Conservation (phyloP, 2,113 vertebrate species). For the Campylomormyrus tamandua region DNA sequence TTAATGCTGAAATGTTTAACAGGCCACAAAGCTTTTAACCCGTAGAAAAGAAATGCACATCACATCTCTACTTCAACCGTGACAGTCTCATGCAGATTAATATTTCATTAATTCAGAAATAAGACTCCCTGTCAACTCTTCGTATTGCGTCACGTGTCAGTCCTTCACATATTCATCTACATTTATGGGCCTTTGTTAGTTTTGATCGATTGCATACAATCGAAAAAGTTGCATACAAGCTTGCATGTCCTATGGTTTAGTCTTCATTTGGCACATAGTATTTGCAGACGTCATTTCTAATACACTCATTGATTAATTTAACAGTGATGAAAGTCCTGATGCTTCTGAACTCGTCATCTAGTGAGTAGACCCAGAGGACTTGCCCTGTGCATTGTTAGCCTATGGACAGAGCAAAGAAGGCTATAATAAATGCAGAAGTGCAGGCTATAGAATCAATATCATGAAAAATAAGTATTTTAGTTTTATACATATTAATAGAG, state of each 20-base stretch:
- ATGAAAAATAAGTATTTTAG: not conserved
- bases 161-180: not conserved
- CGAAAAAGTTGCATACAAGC: not conserved
- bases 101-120: too few species aligned
- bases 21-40: not conserved
- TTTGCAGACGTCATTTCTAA: not conserved
- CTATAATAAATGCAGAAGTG: not conserved
- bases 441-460: not conserved
- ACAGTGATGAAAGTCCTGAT: not conserved
- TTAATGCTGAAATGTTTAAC: not conserved
- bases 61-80: too few species aligned
- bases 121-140: too few species aligned
- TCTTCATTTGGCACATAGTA: not conserved
- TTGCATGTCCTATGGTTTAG: not conserved
- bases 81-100: too few species aligned
- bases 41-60: too few species aligned
- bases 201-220: not conserved
- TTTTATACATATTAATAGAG: not conserved
- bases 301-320: not conserved
- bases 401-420: not conserved
- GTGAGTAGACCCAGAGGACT: not conserved
- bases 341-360: not conserved
- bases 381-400: too few species aligned
- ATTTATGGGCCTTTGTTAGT: not conserved
- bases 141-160: not conserved